These are phyloP conservation scores for Nomada fabriciana DNA, from an alignment of 2,888 invertebrate genomes.

Conservation along the genomic window DNA sequence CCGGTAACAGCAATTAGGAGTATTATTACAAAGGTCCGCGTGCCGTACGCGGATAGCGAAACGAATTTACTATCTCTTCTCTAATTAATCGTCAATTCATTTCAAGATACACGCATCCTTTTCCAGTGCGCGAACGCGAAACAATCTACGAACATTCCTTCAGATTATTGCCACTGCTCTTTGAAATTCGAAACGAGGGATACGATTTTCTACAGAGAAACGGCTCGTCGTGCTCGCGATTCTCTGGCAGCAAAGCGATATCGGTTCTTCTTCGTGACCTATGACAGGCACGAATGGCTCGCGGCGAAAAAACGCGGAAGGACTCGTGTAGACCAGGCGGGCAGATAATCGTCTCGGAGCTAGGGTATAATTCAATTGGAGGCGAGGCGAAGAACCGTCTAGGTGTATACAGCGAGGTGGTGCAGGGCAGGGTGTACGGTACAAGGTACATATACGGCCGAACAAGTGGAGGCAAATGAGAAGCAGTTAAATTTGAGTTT, in stretches of 20 bases:
- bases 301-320: not conserved
- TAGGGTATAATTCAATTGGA: constrained; percentile 69
- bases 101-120: not conserved
- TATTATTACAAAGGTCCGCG: constrained; percentile 55
- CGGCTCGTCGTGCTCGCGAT: not conserved
- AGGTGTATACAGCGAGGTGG: not conserved
- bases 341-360: constrained; percentile 39
- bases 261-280: constrained; percentile 2
- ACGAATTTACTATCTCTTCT: constrained; percentile 31
- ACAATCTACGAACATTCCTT: not conserved
- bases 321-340: not conserved
- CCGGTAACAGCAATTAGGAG: constrained; percentile 63
- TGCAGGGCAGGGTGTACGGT: constrained; percentile 4
- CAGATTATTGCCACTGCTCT: not conserved
- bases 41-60: constrained; percentile 15
- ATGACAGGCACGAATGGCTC: not conserved
- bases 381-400: constrained; percentile 37
- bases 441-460: constrained; percentile 45
- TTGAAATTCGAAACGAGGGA: not conserved
- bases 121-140: not conserved
- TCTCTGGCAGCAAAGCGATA: not conserved
- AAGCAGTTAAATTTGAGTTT: constrained; percentile 78
- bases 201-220: not conserved
- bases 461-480: constrained; percentile 73
- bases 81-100: constrained; percentile 51